Base-by-base conservation (phyloP, 2,797 vertebrate species). In the Acomys russatus region DNA sequence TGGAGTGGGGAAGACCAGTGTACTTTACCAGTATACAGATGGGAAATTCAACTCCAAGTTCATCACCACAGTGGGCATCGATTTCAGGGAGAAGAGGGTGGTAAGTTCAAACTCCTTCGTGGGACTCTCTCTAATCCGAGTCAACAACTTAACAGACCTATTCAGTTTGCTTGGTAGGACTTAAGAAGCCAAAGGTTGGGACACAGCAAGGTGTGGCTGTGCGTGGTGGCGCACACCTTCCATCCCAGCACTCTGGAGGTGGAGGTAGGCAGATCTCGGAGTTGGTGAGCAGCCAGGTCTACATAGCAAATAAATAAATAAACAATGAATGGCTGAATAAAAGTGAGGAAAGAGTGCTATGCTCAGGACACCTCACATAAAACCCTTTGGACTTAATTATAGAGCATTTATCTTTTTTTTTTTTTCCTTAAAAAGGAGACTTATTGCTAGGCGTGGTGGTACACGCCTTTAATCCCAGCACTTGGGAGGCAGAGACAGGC, bases 11-110 rank as follows among this genome's bases (percentile, higher is more conserved):
- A 99, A 99, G 98, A 99, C 99, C 44, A 99, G 99, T 98, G 99
- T 99, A 88, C 99, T 99, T 79, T 99, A 99, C 98, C 99, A 99
- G 90, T 99, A 99, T 97, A 99, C 99, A 5, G 99, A 99, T 98
- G 98, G 98, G 94, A 99, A 99, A 97, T 99, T 99, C 98, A 99
- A 99, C 98, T 99, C 99, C 95, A 99, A 99, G 96, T 99, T 99
- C 98, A 99, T 99, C 98, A 99, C 99, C 88, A 99, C 99, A 6
- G 99, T 99, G 80, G 99, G 99, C 92, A 99, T 99, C 89, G 99
- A 99, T 98, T 99, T 99, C 96, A 99, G 99, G 99, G 99, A 99
- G 99, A 99, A 99, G 96, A 98, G 99, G 98, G 99, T 99, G 99
- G 99, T 99, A 97, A 99, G 99, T 99, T 95, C n/a, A 33, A 14